Conservation (phyloP, 1,140 invertebrate species). For the Drosophila miranda region DNA sequence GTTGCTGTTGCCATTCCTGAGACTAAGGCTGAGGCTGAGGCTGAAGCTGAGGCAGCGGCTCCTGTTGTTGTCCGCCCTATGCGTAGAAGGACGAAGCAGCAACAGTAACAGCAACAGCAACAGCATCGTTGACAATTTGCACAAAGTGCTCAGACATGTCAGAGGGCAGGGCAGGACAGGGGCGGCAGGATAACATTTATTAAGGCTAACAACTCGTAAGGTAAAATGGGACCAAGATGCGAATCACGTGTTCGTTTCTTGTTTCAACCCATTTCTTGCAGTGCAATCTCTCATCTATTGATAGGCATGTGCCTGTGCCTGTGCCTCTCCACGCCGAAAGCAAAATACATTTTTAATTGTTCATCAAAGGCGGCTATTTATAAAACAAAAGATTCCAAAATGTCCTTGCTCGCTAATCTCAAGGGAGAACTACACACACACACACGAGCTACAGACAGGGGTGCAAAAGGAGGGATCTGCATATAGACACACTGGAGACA, state of each 20-base stretch:
- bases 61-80: constrained; percentile 43
- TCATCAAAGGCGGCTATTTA: constrained; percentile 66
- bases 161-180: constrained; percentile 5
- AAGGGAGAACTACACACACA: constrained; percentile 12
- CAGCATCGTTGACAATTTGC: constrained; percentile 68
- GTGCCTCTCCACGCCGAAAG: constrained; percentile 22
- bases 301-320: constrained; percentile 44
- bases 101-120: not conserved
- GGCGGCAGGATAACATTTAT: constrained; percentile 34
- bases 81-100: constrained; percentile 67
- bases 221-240: not conserved
- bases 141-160: constrained; percentile 68
- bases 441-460: constrained; percentile 2
- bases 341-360: constrained; percentile 72
- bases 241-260: constrained; percentile 1
- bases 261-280: not conserved
- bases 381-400: constrained; percentile 60
- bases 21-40: constrained; percentile 3
- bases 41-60: constrained; percentile 13
- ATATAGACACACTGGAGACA: not conserved
- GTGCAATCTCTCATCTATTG: constrained; percentile 49
- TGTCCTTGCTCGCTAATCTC: constrained; percentile 57
- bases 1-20: constrained; percentile 33
- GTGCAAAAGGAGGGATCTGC: not conserved
- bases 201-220: constrained; percentile 24